These are phyloP conservation scores for Drosophila paramelanica DNA, from an alignment of 2,888 invertebrate species.

Conservation along the genomic window DNA sequence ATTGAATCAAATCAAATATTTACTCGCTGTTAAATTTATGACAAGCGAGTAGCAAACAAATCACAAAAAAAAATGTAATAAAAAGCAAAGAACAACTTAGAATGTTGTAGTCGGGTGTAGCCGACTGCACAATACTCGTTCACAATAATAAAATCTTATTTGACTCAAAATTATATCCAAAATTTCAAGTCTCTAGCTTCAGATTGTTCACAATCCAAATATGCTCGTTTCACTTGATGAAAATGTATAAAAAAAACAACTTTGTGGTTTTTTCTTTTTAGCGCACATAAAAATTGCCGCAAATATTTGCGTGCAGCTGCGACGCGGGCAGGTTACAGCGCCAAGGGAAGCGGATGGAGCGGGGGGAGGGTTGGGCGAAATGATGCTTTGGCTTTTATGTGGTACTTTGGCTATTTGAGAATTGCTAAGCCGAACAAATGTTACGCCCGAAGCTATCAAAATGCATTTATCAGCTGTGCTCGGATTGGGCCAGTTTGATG, in stretches of 20 bases:
- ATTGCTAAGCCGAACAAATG: constrained; percentile 20
- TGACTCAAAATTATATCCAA: too few species aligned
- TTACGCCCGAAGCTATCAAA: constrained; percentile 53
- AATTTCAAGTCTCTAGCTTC: too few species aligned
- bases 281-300: constrained; percentile 63
- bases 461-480: constrained; percentile 58
- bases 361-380: too few species aligned
- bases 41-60: constrained; percentile 59
- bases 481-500: constrained; percentile 39
- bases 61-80: constrained; percentile 36
- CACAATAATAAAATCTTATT: too few species aligned
- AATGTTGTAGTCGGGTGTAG: too few species aligned
- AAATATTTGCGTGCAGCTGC: constrained; percentile 72
- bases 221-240: too few species aligned
- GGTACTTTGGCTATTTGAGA: constrained; percentile 34
- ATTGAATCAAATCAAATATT: constrained; percentile 71
- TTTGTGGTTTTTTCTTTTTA: constrained; percentile 1
- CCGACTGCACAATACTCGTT: too few species aligned
- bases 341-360: background rate
- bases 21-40: constrained; percentile 76
- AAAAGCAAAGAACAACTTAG: constrained; percentile 35
- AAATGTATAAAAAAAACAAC: constrained; percentile 23
- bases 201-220: too few species aligned
- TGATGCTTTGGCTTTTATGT: constrained; percentile 35
- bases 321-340: constrained; percentile 14